phyloP scores from a whole-genome alignment of 1,140 invertebrate species.

The Macrosteles quadrilineatus region DNA sequence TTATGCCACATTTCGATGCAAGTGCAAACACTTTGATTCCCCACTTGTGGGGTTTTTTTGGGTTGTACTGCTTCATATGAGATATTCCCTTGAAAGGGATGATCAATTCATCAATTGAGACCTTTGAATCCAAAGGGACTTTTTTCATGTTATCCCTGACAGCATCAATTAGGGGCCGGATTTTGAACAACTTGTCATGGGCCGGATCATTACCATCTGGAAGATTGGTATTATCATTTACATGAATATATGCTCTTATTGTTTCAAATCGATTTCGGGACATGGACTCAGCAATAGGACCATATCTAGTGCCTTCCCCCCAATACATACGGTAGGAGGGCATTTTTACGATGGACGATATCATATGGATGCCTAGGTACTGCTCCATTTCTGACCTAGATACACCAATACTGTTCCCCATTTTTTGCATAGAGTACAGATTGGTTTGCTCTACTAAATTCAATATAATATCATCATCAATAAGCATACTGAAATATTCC shows the following conservation, averaged over 20 bases:
- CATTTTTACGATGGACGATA: background rate
- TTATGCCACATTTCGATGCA: constrained; percentile 39
- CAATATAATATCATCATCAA: background rate
- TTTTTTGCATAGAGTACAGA: background rate
- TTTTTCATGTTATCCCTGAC: constrained; percentile 36
- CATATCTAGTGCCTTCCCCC: background rate
- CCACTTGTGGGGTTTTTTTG: constrained; percentile 47
- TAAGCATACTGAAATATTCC: background rate
- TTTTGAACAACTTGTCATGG: constrained; percentile 18
- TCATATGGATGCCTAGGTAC: background rate
- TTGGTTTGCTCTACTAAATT: background rate
- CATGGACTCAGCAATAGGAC: background rate
- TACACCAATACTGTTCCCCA: background rate
- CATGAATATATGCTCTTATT: constrained; percentile 44
- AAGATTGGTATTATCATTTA: constrained; percentile 44
- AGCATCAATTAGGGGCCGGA: constrained; percentile 35
- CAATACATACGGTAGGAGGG: background rate
- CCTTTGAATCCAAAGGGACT: constrained; percentile 42
- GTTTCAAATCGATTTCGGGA: constrained; percentile 46
- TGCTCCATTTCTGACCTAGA: background rate
- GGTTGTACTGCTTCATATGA: constrained; percentile 46
- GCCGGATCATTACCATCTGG: constrained; percentile 38
- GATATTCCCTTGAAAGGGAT: constrained; percentile 45
- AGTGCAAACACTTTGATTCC: constrained; percentile 45
- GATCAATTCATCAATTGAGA: constrained; percentile 42